phyloP scores from a whole-genome alignment of 2,888 invertebrate species.

The Drosophila kanekoi region DNA sequence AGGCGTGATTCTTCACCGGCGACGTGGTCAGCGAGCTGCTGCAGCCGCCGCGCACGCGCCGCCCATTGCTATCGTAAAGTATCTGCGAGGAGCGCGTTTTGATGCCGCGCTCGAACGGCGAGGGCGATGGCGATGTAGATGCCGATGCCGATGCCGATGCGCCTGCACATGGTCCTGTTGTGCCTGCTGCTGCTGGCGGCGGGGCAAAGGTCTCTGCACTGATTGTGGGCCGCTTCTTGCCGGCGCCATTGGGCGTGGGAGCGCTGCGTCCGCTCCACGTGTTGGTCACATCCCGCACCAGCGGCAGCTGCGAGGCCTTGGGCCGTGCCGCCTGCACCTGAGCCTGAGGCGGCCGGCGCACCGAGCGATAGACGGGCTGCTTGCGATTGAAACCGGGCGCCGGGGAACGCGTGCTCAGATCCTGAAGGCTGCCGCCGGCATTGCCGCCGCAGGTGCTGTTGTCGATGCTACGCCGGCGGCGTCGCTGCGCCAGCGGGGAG shows the following conservation, averaged over 20 bases:
- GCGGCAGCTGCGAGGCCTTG: slow-evolving; percentile 51
- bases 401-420: slow-evolving; percentile 76
- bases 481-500: slow-evolving; percentile 82
- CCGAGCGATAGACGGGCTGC: slow-evolving; percentile 84
- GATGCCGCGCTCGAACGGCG: slow-evolving; percentile 86
- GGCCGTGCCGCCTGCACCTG: slow-evolving; percentile 67
- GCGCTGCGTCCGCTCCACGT: slow-evolving; percentile 90
- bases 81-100: slow-evolving; percentile 83
- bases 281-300: slow-evolving; percentile 87
- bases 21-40: slow-evolving; percentile 84
- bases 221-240: slow-evolving; percentile 86
- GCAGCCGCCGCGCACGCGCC: slow-evolving; percentile 84
- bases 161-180: too few species aligned
- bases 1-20: slow-evolving; percentile 87
- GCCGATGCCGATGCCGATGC: slow-evolving; percentile 14
- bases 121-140: slow-evolving; percentile 7
- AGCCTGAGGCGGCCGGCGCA: slow-evolving; percentile 80
- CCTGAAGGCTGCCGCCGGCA: slow-evolving; percentile 80
- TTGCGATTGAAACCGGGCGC: slow-evolving; percentile 81
- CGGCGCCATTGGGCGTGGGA: slow-evolving; percentile 68
- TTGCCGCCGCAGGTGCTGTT: slow-evolving; percentile 75
- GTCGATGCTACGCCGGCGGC: slow-evolving; percentile 84
- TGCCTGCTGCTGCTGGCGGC: slow-evolving; percentile 5
- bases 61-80: slow-evolving; percentile 86
- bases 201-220: slow-evolving; percentile 88